Evolutionary conservation across 2,888 invertebrate genomes (phyloP), one percentile per base, ranked within the genome.

Genomic region (Chorisops tibialis): DNA sequence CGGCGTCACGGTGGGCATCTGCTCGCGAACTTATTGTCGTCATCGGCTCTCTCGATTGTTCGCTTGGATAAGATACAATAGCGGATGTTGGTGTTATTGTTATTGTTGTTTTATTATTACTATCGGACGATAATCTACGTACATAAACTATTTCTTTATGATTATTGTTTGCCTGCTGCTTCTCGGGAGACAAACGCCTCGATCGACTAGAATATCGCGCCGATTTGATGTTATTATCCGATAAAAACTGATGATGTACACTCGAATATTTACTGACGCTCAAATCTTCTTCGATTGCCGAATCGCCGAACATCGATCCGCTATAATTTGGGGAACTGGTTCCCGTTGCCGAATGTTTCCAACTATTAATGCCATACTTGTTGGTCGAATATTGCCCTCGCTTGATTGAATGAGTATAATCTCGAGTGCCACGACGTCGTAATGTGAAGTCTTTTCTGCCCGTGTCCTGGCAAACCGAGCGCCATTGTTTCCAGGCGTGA

Each of bases 401-500:
- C 62, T 79, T 79, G 48, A 79, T 79, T 5, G 79, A 79, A 65
- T 78, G 76, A 1, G 79, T 79, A 66, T 79, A 79, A 59, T 79
- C 79, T 1, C 79, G 72, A 0, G 79, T 79, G 22, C 79, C 79
- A 0, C 79, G 73, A 0, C 79, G 71, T 2, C 78, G 72, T 41
- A 79, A 58, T 0, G 79, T 79, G 59, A 79, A 79, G 65, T 79
- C 79, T 19, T 76, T 72, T 43, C 75, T 69, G 0, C 79, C 79
- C 0, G 78, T 78, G 39, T 79, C 79, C 64, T 76, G 78, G 30
- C 79, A 79, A 2, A 79, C 79, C 1, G 77, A 74, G 22, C 77
- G 74, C 79, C 79, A 79, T 63, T 79, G 79, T 66, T 78, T 79
- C 79, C 79, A 79, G 21, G 79, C 75, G 62, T 79, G 79, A 0